These are phyloP conservation scores for Agrilus planipennis DNA, from an alignment of 1,140 invertebrate species.

Conservation along the genomic window DNA sequence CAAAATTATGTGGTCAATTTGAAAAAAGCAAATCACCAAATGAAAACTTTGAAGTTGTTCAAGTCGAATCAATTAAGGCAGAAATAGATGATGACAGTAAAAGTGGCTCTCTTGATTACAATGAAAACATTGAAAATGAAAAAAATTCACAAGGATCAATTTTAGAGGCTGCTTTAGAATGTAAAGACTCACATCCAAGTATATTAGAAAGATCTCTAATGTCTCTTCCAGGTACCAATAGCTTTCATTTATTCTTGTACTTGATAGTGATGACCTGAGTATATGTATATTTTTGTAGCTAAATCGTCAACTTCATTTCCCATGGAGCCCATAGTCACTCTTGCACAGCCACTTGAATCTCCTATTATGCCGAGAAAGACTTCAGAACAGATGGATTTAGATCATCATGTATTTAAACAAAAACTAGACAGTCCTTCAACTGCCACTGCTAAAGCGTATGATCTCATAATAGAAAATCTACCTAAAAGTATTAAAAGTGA, in stretches of 20 bases:
- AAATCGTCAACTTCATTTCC: slow-evolving; percentile 17
- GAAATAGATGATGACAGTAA: slow-evolving; percentile 11
- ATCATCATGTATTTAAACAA: slow-evolving; percentile 2
- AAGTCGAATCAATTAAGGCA: slow-evolving; percentile 7
- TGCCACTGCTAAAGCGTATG: too few species aligned
- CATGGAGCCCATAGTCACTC: slow-evolving; percentile 15
- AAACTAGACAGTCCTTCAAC: background rate
- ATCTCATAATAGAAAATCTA: too few species aligned
- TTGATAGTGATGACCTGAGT: slow-evolving; percentile 10
- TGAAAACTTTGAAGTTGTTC: slow-evolving; percentile 6
- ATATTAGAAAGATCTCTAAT: slow-evolving; percentile 31
- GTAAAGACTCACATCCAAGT: slow-evolving; percentile 16
- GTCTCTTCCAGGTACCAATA: slow-evolving; percentile 12
- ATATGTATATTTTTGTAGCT: slow-evolving; percentile 16
- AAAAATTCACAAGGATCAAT: slow-evolving; percentile 23
- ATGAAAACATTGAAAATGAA: slow-evolving; percentile 15
- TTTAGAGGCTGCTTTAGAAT: slow-evolving; percentile 28
- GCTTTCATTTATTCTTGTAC: slow-evolving; percentile 5
- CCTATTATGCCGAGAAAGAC: too few species aligned
- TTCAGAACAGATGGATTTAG: slow-evolving; percentile 1
- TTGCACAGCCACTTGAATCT: slow-evolving; percentile 20
- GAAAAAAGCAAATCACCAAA: background rate
- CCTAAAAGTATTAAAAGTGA: too few species aligned
- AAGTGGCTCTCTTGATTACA: slow-evolving; percentile 17
- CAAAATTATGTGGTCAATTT: background rate